phyloP scores from a whole-genome alignment of 2,113 vertebrate genomes.

The Microcebus lehilahytsara region DNA sequence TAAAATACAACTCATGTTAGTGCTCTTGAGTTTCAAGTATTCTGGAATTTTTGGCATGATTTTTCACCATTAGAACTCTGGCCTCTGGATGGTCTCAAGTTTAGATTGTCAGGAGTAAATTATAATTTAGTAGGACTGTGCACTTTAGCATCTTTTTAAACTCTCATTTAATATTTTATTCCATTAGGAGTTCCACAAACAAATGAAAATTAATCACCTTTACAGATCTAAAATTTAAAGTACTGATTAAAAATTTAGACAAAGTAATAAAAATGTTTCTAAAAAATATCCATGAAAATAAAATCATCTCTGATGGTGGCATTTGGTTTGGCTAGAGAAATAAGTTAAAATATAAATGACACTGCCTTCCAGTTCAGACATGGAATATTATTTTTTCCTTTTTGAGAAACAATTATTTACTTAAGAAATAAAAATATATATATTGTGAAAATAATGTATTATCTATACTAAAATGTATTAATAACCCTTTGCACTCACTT shows the following conservation, averaged over 20 bases:
- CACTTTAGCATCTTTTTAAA: background rate
- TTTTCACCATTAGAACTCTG: background rate
- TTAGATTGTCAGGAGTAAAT: background rate
- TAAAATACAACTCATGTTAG: background rate
- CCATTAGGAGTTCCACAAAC: background rate
- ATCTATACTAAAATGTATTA: background rate
- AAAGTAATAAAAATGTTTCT: background rate
- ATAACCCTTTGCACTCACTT: no score
- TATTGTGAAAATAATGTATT: background rate
- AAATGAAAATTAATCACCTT: background rate
- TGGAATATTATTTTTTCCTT: background rate
- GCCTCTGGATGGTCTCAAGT: background rate
- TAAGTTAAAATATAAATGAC: background rate
- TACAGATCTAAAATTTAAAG: background rate
- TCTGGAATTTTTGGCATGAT: background rate
- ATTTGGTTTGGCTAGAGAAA: background rate
- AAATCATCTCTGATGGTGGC: background rate
- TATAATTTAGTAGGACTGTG: background rate
- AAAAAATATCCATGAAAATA: background rate
- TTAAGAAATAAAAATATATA: background rate
- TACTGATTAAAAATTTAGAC: background rate
- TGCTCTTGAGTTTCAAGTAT: background rate
- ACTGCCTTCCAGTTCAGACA: background rate
- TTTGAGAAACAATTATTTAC: background rate
- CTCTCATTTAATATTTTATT: background rate